Conservation (phyloP, 2,888 invertebrate species). For the Tridacna gigas region DNA sequence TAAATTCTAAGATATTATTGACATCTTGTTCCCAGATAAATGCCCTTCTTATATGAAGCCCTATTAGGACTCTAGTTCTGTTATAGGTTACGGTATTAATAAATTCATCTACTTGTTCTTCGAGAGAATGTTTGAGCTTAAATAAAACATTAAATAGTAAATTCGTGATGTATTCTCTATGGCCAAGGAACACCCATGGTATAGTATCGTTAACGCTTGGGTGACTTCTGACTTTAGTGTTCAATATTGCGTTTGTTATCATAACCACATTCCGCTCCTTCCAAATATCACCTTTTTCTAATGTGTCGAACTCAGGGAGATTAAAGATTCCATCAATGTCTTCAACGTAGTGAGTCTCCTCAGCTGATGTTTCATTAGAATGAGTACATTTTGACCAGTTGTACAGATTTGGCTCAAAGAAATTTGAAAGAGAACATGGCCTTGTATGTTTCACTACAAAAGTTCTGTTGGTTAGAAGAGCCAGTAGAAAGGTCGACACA, state of each 20-base stretch:
- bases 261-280: not conserved
- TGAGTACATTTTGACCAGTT: not conserved
- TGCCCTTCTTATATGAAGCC: not conserved
- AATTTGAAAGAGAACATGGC: not conserved
- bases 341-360: not conserved
- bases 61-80: not conserved
- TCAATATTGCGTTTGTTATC: not conserved
- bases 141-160: not conserved
- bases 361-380: not conserved
- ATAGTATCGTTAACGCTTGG: not conserved
- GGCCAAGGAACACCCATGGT: not conserved
- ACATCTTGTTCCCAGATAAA: not conserved
- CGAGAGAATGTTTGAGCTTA: not conserved
- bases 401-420: not conserved
- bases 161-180: not conserved
- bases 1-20: not conserved
- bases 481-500: not conserved
- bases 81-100: not conserved
- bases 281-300: not conserved
- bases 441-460: not conserved
- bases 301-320: not conserved
- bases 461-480: slow-evolving; percentile 9
- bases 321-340: not conserved
- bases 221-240: not conserved
- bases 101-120: not conserved